Evolutionary conservation across 2,797 vertebrate species (phyloP), one percentile per base, ranked within the genome.

Genomic region (Rhinogobio ventralis): DNA sequence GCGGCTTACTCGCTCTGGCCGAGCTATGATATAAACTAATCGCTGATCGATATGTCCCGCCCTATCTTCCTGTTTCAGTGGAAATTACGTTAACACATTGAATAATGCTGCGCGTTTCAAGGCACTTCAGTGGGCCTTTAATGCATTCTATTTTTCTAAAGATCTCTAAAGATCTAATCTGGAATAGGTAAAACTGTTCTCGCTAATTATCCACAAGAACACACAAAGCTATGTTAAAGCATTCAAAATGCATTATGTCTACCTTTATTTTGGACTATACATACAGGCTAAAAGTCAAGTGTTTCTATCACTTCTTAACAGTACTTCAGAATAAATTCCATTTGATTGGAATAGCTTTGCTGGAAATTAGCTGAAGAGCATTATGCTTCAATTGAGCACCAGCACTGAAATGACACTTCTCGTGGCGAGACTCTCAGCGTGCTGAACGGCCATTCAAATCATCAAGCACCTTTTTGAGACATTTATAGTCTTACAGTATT

Each of bases 401-500:
- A 33, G 45, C 46, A 55, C 17, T 11, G 82, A 28, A 76, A 45
- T 19, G n/a, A 20, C 49, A 73, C 25, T 72, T 71, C 51, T 66
- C 3, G 0, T 25, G 15, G 6, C 23, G 3, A 25, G 71, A 67
- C 45, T 75, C 45, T 66, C 20, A 15, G 57, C 57, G 4, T 9
- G 23, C 64, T 49, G 64, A 69, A 60, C 0, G 13, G 36, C 62
- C 75, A 71, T 62, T 84, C 53, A 84, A 57, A 64, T 85, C 81
- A 73, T 87, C 83, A 79, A 73, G 82, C 49, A 57, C 36, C 51
- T 82, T 85, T 82, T 67, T 39, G 51, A 74, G 79, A 85, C 64
- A 71, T 71, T 84, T 79, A 84, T 79, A 53, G 39, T 39, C 66
- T 84, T 46, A 49, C 75, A 71, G 39, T 71, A 84, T 79, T 62